These are phyloP conservation scores for Calycopis cecrops DNA, from an alignment of 1,140 invertebrate genomes.

Conservation along the genomic window DNA sequence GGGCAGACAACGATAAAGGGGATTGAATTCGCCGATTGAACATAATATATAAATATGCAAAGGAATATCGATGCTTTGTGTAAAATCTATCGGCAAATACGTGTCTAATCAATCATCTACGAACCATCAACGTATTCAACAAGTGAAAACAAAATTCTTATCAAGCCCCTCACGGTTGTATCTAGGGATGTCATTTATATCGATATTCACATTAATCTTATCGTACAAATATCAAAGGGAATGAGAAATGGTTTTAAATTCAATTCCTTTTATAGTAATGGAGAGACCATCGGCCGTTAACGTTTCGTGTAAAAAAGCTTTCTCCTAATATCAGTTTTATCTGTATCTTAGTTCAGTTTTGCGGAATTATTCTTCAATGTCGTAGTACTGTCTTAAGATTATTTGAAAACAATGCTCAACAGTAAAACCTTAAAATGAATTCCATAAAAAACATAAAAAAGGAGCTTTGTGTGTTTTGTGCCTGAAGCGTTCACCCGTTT, in stretches of 20 bases:
- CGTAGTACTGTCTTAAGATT: no score
- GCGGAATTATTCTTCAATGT: no score
- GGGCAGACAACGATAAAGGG: conserved; percentile 13
- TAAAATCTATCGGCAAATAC: conserved; percentile 54
- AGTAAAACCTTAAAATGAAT: no score
- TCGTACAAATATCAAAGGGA: conserved; percentile 1
- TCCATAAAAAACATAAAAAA: no score
- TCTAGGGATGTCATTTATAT: conserved; percentile 7
- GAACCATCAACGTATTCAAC: conserved; percentile 64
- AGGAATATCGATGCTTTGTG: conserved; percentile 27
- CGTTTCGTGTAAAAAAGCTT: no score
- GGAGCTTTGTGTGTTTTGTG: no score
- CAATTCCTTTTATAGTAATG: no score
- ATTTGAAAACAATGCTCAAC: no score
- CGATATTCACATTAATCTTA: conserved; percentile 11
- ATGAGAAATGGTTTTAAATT: conserved; percentile 1
- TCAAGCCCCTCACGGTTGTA: conserved; percentile 35
- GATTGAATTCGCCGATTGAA: conserved; percentile 14
- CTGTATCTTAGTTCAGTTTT: no score
- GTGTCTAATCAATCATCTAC: conserved; percentile 63
- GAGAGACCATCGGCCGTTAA: no score
- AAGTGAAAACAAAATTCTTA: conserved; percentile 69
- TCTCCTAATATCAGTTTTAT: no score
- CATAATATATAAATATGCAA: conserved; percentile 18
- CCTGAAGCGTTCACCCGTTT: no score